Base-by-base conservation (phyloP, 2,797 vertebrate species). In the Phoeniculus purpureus region DNA sequence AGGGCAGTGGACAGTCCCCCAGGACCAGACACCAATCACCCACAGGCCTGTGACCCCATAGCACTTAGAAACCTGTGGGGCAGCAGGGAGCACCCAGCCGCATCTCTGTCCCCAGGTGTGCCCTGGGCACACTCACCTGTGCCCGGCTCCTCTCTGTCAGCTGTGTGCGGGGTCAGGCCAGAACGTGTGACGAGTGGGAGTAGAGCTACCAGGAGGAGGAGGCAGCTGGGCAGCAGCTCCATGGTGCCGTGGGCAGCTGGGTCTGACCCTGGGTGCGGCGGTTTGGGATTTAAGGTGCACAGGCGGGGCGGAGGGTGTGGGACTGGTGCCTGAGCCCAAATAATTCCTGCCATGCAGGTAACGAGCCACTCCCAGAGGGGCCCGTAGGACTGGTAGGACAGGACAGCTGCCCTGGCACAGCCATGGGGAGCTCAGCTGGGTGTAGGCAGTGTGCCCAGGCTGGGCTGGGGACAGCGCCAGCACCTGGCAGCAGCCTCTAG, bases 371-470 rank as follows among this genome's bases (percentile, higher is more conserved):
- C 95, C 95, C 55, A 50, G 79, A 74, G 70, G 58, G 81, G 79
- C 76, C n/a, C 5, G 94, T 87, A 77, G 13, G 91, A 96, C 95
- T 83, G 91, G 95, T 95, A 94, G 51, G 92, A 92, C 95, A 0
- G 88, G 93, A 18, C 59, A 14, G 75, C 50, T 72, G 80, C 48
- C 9, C 65, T 1, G 0, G 82, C 3, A 8, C 37, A 9, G 71
- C 84, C 72, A 8, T 0, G 0, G 23, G 50, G 31, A 82, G 40
- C 68, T 29, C 26, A 6, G 65, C 27, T 7, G 21, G n/a, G 64
- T 4, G 3, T 70, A 79, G 72, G 73, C 5, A 1, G 13, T 17
- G 1, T 25, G 16, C 14, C 50, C 7, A 2, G 12, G 27, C 15
- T 43, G 55, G 67, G 56, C 18, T 85, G 50, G n/a, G 45, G 50